These are phyloP conservation scores for Guaruba guarouba DNA, from an alignment of 2,113 vertebrate genomes.

Conservation along the genomic window DNA sequence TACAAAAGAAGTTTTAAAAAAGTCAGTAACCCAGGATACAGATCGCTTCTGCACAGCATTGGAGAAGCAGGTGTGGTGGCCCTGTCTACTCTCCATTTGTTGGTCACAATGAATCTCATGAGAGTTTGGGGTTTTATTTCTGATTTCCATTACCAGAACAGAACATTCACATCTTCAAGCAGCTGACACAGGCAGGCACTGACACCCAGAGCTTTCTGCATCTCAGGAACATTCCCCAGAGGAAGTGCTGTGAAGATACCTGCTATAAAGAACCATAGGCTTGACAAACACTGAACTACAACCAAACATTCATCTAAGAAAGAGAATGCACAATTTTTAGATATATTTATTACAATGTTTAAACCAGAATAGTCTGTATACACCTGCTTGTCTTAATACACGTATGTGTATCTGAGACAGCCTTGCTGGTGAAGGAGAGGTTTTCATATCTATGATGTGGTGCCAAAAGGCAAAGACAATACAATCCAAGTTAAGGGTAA, in stretches of 20 bases:
- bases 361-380: background rate
- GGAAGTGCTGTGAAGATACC: background rate
- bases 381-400: background rate
- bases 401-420: accelerated
- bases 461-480: background rate
- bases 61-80: background rate
- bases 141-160: conserved; percentile 28
- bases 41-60: background rate
- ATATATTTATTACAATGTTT: background rate
- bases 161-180: conserved; percentile 32
- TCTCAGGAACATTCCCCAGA: conserved; percentile 23
- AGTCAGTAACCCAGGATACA: background rate
- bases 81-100: background rate
- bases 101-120: background rate
- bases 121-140: background rate
- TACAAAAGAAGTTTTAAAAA: background rate
- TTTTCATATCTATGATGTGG: background rate
- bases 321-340: background rate
- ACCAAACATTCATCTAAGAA: background rate
- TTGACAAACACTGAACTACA: background rate
- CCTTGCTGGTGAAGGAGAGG: background rate
- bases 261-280: conserved; percentile 12
- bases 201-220: conserved; percentile 3
- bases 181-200: conserved; percentile 9
- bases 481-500: background rate